Evolutionary conservation across 2,113 vertebrate species (phyloP).

Genomic region (Clupea harengus): DNA sequence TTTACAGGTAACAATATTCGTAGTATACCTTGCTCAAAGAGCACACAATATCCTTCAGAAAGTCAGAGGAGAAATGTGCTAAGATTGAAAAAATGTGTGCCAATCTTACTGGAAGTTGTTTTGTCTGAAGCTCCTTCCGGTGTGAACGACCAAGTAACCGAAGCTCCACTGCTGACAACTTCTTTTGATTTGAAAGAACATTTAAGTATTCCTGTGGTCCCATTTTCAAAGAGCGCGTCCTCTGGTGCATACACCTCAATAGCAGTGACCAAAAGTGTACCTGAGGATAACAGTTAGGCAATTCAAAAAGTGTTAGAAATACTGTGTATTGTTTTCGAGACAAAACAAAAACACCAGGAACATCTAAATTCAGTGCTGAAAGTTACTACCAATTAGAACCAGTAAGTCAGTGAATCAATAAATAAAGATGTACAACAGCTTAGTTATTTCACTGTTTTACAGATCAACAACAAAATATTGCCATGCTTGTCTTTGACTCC

Average conservation of each 20-base stretch:
- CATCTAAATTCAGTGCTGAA: neutral
- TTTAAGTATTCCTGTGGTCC: conserved; percentile 77
- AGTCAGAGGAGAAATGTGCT: neutral
- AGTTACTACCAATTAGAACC: neutral
- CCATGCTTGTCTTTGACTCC: too few species aligned
- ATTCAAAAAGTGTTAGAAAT: neutral
- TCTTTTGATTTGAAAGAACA: conserved; percentile 84
- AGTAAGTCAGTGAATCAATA: too few species aligned
- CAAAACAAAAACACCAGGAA: conserved; percentile 18
- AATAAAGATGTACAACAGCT: too few species aligned
- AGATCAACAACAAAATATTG: too few species aligned
- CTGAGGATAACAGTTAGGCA: conserved; percentile 42
- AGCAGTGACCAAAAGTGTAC: conserved; percentile 57
- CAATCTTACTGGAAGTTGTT: conserved; percentile 8
- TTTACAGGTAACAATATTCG: too few species aligned
- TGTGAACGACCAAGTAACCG: conserved; percentile 67
- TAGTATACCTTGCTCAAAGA: neutral
- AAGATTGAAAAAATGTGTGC: neutral
- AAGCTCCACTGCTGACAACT: conserved; percentile 70
- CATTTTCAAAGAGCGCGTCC: conserved; percentile 84
- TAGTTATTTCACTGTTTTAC: too few species aligned
- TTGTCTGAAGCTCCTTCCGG: conserved; percentile 28
- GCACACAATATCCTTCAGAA: neutral
- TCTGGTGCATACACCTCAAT: conserved; percentile 77
- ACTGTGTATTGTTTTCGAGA: too few species aligned